Percentiles rank a stretch among this genome's conserved stretches.
Evolutionary conservation across 2,797 vertebrate species (phyloP).

Genomic region (Ispidina lecontei): DNA sequence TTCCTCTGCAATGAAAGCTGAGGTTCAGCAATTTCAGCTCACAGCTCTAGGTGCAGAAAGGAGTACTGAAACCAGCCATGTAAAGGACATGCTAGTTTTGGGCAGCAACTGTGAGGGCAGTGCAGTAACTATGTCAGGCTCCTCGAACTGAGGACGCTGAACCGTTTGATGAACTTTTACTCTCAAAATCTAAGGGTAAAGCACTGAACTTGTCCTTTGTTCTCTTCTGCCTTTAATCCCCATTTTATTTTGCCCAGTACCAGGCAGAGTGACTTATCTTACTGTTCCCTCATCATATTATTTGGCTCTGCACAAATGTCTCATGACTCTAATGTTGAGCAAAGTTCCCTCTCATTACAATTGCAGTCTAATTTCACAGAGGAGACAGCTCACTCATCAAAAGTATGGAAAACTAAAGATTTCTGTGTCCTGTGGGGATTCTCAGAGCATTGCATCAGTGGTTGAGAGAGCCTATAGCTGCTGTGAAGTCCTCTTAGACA

Average conservation of each 20-base stretch:
- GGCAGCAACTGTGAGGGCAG: neutral
- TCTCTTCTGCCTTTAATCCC: neutral
- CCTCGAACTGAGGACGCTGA: slow-evolving; percentile 36
- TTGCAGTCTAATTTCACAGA: neutral
- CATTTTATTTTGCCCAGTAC: neutral
- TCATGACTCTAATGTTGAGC: neutral
- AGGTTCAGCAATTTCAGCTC: neutral
- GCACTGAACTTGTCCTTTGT: neutral
- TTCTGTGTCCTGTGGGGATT: neutral
- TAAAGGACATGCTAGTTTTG: neutral
- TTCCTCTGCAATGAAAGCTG: neutral
- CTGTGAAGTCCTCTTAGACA: neutral
- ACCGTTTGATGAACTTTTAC: slow-evolving; percentile 40
- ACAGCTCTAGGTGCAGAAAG: neutral
- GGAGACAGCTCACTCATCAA: neutral
- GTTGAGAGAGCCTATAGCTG: neutral
- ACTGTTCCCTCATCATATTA: neutral
- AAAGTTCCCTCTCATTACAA: neutral
- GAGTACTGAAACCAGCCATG: slow-evolving; percentile 20
- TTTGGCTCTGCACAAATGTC: neutral
- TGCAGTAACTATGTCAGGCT: slow-evolving; percentile 16
- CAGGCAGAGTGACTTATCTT: neutral
- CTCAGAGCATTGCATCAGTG: neutral
- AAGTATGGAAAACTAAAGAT: neutral
- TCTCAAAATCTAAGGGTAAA: neutral